Evolutionary conservation across 2,113 vertebrate species (phyloP).

Genomic region (Corythoichthys intestinalis): DNA sequence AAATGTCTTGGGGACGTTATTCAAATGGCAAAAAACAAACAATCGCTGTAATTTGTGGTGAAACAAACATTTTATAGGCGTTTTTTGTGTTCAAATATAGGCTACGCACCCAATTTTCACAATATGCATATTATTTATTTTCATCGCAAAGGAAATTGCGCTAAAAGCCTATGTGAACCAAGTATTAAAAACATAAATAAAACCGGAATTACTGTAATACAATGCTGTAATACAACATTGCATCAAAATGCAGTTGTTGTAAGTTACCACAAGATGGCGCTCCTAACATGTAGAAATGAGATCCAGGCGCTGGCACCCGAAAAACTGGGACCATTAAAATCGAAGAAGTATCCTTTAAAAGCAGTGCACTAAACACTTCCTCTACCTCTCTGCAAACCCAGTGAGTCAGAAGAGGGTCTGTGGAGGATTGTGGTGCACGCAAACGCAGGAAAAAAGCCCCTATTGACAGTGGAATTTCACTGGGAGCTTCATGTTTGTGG

Average conservation of each 20-base stretch:
- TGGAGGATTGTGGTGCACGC: constrained; percentile 41
- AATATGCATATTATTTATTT: too few species aligned
- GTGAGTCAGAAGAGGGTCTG: constrained; percentile 30
- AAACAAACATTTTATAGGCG: too few species aligned
- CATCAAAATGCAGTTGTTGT: neutral
- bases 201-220: too few species aligned
- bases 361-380: constrained; percentile 3
- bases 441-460: constrained; percentile 55
- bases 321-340: neutral
- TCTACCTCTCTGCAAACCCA: constrained; percentile 33
- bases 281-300: constrained; percentile 1
- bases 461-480: constrained; percentile 55
- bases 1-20: too few species aligned
- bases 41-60: too few species aligned
- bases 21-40: too few species aligned
- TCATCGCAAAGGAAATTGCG: too few species aligned
- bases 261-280: constrained; percentile 43
- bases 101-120: too few species aligned
- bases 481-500: constrained; percentile 43
- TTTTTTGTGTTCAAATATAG: too few species aligned
- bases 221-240: too few species aligned
- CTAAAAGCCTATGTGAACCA: too few species aligned
- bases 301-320: neutral
- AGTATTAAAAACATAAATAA: too few species aligned
- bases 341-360: constrained; percentile 1